Conservation (phyloP, 2,797 vertebrate genomes). For the Sebastes jordani region DNA sequence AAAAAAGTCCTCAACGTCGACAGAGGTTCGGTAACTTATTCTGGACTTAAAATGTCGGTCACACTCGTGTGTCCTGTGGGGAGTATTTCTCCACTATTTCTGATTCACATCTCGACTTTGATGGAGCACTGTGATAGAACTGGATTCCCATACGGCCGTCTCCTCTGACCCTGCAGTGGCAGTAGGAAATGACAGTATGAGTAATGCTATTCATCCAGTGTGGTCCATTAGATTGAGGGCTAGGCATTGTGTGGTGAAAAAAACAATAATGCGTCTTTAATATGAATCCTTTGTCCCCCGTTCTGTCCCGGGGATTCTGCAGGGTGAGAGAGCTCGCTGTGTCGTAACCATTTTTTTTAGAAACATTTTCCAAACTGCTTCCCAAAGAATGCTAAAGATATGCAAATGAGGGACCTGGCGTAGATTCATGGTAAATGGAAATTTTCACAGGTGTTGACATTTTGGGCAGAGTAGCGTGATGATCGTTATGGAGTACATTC, state of each 20-base stretch:
- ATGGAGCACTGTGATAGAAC: constrained; percentile 69
- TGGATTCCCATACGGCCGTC: constrained; percentile 53
- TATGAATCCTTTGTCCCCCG: constrained; percentile 67
- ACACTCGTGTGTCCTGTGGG: constrained; percentile 34
- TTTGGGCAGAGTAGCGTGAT: constrained; percentile 36
- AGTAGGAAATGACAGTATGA: constrained; percentile 67
- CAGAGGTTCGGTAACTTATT: constrained; percentile 16
- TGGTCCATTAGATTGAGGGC: constrained; percentile 69
- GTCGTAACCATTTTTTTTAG: constrained; percentile 20
- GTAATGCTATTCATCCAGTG: constrained; percentile 74
- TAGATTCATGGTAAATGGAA: constrained; percentile 31
- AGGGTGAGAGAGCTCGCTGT: background rate
- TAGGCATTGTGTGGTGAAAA: constrained; percentile 44
- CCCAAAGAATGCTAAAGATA: constrained; percentile 37
- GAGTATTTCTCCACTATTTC: constrained; percentile 43
- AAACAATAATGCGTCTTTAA: constrained; percentile 75
- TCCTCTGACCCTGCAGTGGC: constrained; percentile 62
- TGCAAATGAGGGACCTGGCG: constrained; percentile 42
- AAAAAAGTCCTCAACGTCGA: constrained; percentile 8
- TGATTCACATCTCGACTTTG: constrained; percentile 63
- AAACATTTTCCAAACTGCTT: constrained; percentile 19
- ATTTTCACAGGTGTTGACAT: constrained; percentile 58
- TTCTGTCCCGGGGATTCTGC: constrained; percentile 23
- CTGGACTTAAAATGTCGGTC: constrained; percentile 49
- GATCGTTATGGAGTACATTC: constrained; percentile 25